A percentile compares a stretch with the other conserved stretches of the same genome.
Conservation (phyloP, 1,140 invertebrate genomes). For the Leptopilina boulardi region DNA sequence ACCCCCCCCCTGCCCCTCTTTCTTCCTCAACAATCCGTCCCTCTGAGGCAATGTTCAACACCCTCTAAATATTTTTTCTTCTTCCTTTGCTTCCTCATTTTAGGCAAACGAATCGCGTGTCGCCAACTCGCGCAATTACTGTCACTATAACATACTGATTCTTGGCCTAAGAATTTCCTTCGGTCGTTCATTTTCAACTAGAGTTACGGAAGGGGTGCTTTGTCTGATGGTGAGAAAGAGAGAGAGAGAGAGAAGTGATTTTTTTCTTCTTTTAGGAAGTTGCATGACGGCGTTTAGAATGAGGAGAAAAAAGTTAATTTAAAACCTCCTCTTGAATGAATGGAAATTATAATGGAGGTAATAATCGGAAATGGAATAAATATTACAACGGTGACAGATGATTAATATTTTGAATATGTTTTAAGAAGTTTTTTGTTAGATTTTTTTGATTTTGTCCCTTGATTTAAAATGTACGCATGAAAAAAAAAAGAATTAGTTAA, state of each 20-base stretch:
- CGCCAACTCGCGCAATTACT: conserved; percentile 36
- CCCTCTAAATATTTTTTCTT: neutral
- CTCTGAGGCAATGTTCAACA: neutral
- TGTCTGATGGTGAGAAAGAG: neutral
- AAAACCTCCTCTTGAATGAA: neutral
- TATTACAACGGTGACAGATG: neutral
- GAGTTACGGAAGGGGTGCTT: neutral
- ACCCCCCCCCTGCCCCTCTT: too few relatives aligned
- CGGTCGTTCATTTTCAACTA: neutral
- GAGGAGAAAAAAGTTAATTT: neutral
- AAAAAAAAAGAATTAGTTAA: too few relatives aligned
- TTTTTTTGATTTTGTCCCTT: neutral
- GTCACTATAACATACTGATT: conserved; percentile 39
- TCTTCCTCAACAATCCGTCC: too few relatives aligned
- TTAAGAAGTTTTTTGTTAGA: neutral
- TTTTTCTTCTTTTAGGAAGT: neutral
- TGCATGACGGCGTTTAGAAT: neutral
- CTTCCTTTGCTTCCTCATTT: neutral
- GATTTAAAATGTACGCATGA: neutral
- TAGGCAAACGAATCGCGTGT: conserved; percentile 22
- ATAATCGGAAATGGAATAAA: conserved; percentile 7
- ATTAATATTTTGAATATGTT: conserved; percentile 2
- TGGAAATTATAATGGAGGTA: neutral
- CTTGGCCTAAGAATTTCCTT: conserved; percentile 17
- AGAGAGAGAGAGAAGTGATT: neutral